phyloP scores from a whole-genome alignment of 2,797 vertebrate species.

The Astyanax mexicanus region DNA sequence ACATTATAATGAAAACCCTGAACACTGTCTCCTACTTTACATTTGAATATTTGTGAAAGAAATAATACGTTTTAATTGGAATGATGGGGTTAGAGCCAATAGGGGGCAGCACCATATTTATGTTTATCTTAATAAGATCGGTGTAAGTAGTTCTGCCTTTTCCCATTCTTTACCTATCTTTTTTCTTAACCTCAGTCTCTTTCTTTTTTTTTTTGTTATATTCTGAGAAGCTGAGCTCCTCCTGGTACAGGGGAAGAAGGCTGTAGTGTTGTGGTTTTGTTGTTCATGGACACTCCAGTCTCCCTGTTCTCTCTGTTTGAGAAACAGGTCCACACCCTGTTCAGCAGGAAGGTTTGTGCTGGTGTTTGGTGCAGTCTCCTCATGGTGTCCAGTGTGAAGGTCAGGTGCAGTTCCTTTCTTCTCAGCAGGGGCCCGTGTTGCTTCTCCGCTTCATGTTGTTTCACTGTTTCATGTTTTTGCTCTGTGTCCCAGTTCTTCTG shows the following conservation, averaged over 20 bases:
- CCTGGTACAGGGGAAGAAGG: neutral
- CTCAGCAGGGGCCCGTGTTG: neutral
- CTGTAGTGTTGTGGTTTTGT: too few relatives aligned
- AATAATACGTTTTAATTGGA: neutral
- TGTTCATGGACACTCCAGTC: neutral
- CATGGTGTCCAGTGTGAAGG: neutral
- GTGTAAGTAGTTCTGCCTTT: neutral
- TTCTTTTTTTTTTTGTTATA: neutral
- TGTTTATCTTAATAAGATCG: neutral
- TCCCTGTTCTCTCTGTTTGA: neutral
- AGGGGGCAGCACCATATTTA: neutral
- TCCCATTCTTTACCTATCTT: neutral
- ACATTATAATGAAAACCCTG: too few relatives aligned
- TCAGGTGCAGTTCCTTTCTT: neutral
- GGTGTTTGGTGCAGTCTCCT: neutral
- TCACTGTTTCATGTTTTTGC: too few relatives aligned
- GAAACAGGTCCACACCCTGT: neutral
- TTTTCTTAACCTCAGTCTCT: neutral
- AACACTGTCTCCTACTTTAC: neutral
- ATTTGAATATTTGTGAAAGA: too few relatives aligned
- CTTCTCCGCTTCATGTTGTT: neutral
- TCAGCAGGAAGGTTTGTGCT: neutral
- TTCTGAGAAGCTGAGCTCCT: too few relatives aligned
- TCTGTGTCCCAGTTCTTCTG: too few relatives aligned
- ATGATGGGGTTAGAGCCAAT: neutral